Evolutionary conservation across 1,140 invertebrate species (phyloP).

Genomic region (Drosophila bifasciata): DNA sequence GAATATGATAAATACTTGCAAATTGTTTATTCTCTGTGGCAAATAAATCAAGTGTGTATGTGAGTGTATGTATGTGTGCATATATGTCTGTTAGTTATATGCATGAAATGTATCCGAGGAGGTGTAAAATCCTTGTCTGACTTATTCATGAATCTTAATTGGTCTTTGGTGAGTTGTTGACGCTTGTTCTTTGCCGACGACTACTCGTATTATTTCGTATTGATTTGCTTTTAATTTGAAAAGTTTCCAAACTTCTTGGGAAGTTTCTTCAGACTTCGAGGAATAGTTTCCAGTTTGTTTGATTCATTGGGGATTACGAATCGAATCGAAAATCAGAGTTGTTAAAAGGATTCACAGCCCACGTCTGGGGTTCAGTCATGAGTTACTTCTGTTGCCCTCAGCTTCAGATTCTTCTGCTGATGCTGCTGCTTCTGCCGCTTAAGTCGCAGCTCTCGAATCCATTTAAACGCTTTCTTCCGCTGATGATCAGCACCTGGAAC

Average conservation of each 20-base stretch:
- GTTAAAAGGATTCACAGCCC: background rate
- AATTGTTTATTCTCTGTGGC: slow-evolving; percentile 61
- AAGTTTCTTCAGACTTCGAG: too few species aligned
- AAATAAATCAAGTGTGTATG: slow-evolving; percentile 45
- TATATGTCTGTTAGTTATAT: background rate
- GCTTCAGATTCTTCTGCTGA: slow-evolving; percentile 14
- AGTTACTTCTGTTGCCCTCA: background rate
- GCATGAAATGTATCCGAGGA: slow-evolving; percentile 8
- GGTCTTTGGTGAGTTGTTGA: too few species aligned
- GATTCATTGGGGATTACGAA: too few species aligned
- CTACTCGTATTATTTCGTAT: background rate
- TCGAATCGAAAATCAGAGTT: too few species aligned
- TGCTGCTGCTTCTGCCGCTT: background rate
- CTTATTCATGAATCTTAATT: slow-evolving; percentile 22
- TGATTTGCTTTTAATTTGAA: background rate
- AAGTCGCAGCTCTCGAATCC: too few species aligned
- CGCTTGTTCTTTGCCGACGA: too few species aligned
- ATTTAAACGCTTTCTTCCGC: background rate
- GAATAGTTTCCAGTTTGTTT: too few species aligned
- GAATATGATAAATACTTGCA: slow-evolving; percentile 62
- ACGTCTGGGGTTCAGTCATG: slow-evolving; percentile 13
- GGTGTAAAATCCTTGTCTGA: slow-evolving; percentile 25
- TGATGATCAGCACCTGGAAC: slow-evolving; percentile 42
- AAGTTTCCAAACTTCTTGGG: too few species aligned
- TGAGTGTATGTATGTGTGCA: slow-evolving; percentile 10